Evolutionary conservation across 1,140 invertebrate genomes (phyloP).

Genomic region (Lepidostoma basale): DNA sequence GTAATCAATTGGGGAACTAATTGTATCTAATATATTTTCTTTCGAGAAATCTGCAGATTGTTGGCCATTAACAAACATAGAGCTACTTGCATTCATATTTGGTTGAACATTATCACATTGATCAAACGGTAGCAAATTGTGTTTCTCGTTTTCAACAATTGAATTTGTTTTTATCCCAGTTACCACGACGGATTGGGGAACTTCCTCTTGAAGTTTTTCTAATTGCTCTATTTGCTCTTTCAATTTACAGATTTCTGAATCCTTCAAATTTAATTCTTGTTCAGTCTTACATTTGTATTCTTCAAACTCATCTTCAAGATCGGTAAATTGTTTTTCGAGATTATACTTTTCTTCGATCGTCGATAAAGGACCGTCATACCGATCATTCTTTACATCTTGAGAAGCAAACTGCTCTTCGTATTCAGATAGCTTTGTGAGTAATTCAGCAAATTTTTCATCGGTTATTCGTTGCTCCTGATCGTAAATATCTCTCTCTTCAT

Average conservation of each 20-base stretch:
- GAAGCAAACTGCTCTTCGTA: slow-evolving; percentile 77
- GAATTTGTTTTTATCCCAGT: no score
- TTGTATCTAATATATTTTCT: slow-evolving; percentile 13
- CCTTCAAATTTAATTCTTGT: slow-evolving; percentile 56
- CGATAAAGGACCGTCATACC: slow-evolving; percentile 62
- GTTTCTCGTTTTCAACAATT: neutral
- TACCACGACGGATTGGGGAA: no score
- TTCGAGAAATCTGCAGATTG: neutral
- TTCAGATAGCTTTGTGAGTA: slow-evolving; percentile 76
- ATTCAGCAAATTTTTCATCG: slow-evolving; percentile 77
- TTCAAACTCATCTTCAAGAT: slow-evolving; percentile 74
- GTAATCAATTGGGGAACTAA: slow-evolving; percentile 57
- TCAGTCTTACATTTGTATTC: slow-evolving; percentile 59
- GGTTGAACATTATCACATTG: neutral
- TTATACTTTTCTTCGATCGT: slow-evolving; percentile 77
- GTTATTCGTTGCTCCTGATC: slow-evolving; percentile 77
- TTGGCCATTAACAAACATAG: slow-evolving; percentile 1
- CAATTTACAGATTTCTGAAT: slow-evolving; percentile 63
- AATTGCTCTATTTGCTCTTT: slow-evolving; percentile 58
- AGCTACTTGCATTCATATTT: neutral
- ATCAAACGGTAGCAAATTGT: neutral
- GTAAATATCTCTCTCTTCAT: slow-evolving; percentile 76
- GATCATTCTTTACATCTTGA: slow-evolving; percentile 51
- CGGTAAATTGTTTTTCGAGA: slow-evolving; percentile 75
- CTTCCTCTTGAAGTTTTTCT: slow-evolving; percentile 35